phyloP scores from a whole-genome alignment of 1,140 invertebrate species.

The Ectropis grisescens region DNA sequence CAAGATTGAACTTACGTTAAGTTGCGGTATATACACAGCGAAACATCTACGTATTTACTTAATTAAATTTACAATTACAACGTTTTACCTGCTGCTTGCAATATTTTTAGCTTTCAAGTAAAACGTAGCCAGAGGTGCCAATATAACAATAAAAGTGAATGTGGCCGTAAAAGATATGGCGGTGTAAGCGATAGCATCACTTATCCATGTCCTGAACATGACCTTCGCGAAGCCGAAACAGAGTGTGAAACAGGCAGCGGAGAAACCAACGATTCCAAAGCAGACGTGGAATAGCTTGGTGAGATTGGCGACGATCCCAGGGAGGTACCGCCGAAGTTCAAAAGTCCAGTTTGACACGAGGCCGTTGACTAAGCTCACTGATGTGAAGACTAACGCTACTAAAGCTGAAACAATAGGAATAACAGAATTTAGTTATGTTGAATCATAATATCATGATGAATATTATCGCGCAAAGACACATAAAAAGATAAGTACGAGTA shows the following conservation, averaged over 20 bases:
- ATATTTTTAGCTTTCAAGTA: conserved; percentile 13
- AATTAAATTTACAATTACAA: conserved; percentile 7
- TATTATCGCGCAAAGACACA: background rate
- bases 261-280: conserved; percentile 30
- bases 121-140: conserved; percentile 24
- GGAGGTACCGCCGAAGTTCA: conserved; percentile 26
- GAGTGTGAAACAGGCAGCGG: conserved; percentile 19
- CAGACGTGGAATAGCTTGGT: conserved; percentile 39
- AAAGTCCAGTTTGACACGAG: conserved; percentile 34
- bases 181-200: conserved; percentile 8
- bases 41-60: too few species aligned
- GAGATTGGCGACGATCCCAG: conserved; percentile 28
- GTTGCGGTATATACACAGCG: too few species aligned
- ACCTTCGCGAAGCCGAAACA: conserved; percentile 33
- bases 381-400: conserved; percentile 34
- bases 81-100: too few species aligned
- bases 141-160: conserved; percentile 25
- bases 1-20: too few species aligned
- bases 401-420: conserved; percentile 20
- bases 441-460: background rate
- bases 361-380: conserved; percentile 32
- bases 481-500: background rate
- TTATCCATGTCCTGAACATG: conserved; percentile 23
- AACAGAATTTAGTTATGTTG: background rate
- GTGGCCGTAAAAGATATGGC: conserved; percentile 18